Evolutionary conservation across 1,140 invertebrate genomes (phyloP), one percentile per base, ranked within the genome.

Genomic region (Drosophila willistoni): DNA sequence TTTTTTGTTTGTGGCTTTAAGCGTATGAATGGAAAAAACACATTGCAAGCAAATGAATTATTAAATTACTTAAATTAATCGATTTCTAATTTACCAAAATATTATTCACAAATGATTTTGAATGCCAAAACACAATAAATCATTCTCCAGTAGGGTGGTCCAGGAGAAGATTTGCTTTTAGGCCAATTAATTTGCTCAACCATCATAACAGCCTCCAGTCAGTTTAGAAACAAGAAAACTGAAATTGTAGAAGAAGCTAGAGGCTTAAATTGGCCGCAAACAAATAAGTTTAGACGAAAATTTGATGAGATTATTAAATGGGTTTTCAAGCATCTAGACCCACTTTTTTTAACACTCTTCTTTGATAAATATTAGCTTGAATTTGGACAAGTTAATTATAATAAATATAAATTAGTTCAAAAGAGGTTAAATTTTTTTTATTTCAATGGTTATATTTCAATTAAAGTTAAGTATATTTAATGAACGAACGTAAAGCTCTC

Each of bases 31-130:
- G 13, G 19, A 39, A 41, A 25, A 22, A 42, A 29, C 10, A 7
- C 17, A 51, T 22, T 51, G 44, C 44, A 51, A 51, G 19, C 44
- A 22, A 51, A 51, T 51, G 19, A 51, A 51, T 51, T 51, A 51
- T 51, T 51, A 22, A 51, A 51, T 51, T 51, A 51, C 17, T 19
- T 22, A 51, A 51, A 51, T 22, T 51, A 51, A 51, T 51, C 44
- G 44, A 51, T 22, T 4, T 22, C 44, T 22, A 51, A 51, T 51
- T 4, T 5, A 51, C 17, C 44, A 51, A 22, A 22, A 51, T 51
- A 51, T 51, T 51, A 51, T 51, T 51, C 9, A 22, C 44, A 22
- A 51, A 51, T 51, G 17, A 51, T 51, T 51, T 51, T 51, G 10
- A 51, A 22, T 22, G 17, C 44, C 19, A 22, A 51, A 51, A 12